Base-by-base conservation (phyloP, 2,797 vertebrate genomes). In the Podarcis lilfordi region DNA sequence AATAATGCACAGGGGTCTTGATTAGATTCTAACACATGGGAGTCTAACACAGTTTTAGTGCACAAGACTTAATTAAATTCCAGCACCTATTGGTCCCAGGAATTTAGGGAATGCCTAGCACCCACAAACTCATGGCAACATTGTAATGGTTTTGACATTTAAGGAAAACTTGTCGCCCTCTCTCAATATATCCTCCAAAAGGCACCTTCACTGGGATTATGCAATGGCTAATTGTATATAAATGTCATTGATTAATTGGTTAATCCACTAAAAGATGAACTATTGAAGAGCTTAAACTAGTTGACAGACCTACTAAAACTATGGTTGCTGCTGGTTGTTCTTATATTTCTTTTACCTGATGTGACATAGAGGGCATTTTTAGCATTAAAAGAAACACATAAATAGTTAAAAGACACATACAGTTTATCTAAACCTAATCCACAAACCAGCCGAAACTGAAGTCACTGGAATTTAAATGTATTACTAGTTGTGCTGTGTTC, bases 211-310 rank as follows among this genome's bases (percentile, higher is more conserved):
- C 8, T 43, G 9, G 50, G 21, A 32, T 64, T n/a, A 1, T 43
- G 78, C 4, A 40, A 61, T 45, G 43, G 29, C 50, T 69, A 15
- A 29, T 45, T 19, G 66, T 68, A 79, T 86, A n/a, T 81, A 81
- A 87, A 87, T 64, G 55, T 76, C 71, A 81, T 15, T 64, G 78
- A 81, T 86, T 72, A 64, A 87, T 68, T 85, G 83, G 64, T 85
- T 76, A 66, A 82, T 66, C 68, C 35, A 5, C 37, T 76, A 66
- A 82, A 66, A 61, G 50, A 10, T 40, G 76, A 66, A 15, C 80
- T 2, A 2, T 75, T 82, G 50, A 75, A 74, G 82, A 82, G 17
- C 23, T 75, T 76, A 81, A 82, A 64, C 61, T 82, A n/a, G 59
- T 29, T 32, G 55, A 27, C 61, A 81, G 78, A 72, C 32, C 50